A percentile compares a stretch with the other conserved stretches of the same genome.
These are phyloP conservation scores for Brachyhypopomus occidentalis DNA, from an alignment of 2,113 vertebrate genomes.

Conservation along the genomic window DNA sequence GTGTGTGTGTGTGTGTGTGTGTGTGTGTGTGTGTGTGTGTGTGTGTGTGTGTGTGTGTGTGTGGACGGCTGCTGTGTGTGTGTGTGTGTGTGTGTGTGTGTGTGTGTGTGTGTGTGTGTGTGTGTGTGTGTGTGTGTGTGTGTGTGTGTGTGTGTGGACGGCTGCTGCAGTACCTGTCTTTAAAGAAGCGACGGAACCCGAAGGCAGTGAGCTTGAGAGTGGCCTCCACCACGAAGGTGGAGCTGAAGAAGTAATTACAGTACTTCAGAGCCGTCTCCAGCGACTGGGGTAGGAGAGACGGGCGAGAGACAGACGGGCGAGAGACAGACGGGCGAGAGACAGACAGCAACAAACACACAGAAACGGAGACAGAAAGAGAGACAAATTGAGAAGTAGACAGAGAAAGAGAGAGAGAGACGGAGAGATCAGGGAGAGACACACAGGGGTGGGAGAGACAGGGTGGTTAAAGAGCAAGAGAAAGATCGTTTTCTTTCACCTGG, in stretches of 20 bases:
- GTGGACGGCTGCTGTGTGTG: no score
- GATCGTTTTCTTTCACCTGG: background rate
- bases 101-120: background rate
- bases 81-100: background rate
- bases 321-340: no score
- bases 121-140: slow-evolving; percentile 21
- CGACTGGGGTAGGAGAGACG: slow-evolving; percentile 74
- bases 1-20: background rate
- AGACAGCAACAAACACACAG: slow-evolving; percentile 56
- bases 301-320: background rate
- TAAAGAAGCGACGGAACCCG: slow-evolving; percentile 94
- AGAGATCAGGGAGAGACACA: background rate
- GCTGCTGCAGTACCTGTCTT: slow-evolving; percentile 83
- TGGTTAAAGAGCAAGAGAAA: background rate
- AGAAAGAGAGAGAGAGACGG: slow-evolving; percentile 18
- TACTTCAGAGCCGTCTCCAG: slow-evolving; percentile 91
- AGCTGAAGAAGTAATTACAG: slow-evolving; percentile 98
- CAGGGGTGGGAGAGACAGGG: no score
- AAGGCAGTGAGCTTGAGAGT: slow-evolving; percentile 93
- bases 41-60: slow-evolving; percentile 6
- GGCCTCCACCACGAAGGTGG: slow-evolving; percentile 94
- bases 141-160: background rate
- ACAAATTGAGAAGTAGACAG: background rate
- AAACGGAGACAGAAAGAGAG: slow-evolving; percentile 73
- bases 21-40: background rate